Conservation (phyloP, 2,113 vertebrate genomes). For the Ceyx cyanopectus region DNA sequence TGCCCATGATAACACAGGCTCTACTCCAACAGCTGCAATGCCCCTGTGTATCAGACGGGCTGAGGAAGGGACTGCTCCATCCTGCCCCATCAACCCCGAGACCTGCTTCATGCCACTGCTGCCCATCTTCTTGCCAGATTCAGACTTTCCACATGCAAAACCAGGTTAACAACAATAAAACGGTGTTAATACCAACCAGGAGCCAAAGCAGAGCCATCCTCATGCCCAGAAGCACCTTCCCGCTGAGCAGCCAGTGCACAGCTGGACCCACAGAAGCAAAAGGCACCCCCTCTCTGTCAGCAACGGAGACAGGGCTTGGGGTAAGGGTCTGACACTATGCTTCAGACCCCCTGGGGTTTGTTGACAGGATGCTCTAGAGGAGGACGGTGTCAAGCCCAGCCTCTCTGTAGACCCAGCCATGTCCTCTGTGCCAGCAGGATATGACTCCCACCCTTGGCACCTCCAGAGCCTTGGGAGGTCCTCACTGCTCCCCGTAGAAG, state of each 20-base stretch:
- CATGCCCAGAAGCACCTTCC: not conserved
- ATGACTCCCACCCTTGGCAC: fast-evolving
- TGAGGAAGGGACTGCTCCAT: not conserved
- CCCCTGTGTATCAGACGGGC: not conserved
- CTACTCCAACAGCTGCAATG: not conserved
- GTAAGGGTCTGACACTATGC: fast-evolving
- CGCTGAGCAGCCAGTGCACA: not conserved
- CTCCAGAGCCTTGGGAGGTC: not conserved
- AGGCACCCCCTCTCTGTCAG: not conserved
- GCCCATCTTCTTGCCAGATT: not conserved
- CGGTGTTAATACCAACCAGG: not conserved
- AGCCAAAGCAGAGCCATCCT: fast-evolving
- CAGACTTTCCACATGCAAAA: not conserved
- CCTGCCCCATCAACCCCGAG: not conserved
- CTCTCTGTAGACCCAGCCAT: not conserved
- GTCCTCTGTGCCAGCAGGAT: not conserved
- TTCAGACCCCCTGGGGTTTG: not conserved
- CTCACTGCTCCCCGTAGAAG: fast-evolving
- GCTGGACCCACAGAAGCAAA: not conserved
- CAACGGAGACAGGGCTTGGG: fast-evolving
- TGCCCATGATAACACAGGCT: not conserved
- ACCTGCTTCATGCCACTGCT: not conserved
- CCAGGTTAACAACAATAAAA: not conserved
- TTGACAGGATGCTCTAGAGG: not conserved
- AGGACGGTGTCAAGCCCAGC: not conserved